Conservation (phyloP, 2,888 invertebrate species). For the Drosophila paranaensis region DNA sequence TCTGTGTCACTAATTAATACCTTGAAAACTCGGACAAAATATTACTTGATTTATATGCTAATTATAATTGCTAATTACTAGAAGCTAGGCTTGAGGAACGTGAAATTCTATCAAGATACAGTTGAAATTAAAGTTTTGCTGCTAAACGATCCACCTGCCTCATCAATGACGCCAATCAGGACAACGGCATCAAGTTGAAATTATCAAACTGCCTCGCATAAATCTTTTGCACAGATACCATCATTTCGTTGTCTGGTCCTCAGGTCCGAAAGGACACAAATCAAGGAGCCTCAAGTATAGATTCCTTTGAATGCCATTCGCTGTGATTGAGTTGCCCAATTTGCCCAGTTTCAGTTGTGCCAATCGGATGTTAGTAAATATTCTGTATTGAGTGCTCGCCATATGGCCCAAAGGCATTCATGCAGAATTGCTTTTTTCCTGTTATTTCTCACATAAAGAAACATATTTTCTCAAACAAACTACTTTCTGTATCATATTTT, state of each 20-base stretch:
- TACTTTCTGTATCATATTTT: background rate
- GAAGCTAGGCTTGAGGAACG: slow-evolving; percentile 22
- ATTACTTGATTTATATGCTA: slow-evolving; percentile 76
- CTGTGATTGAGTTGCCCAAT: slow-evolving; percentile 24
- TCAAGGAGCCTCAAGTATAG: slow-evolving; percentile 10
- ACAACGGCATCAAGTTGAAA: slow-evolving; percentile 52
- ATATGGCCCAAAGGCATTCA: slow-evolving; percentile 8
- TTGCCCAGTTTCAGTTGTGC: slow-evolving; percentile 9
- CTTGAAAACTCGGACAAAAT: slow-evolving; percentile 34
- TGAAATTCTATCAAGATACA: slow-evolving; percentile 38
- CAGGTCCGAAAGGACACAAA: background rate
- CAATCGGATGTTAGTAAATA: slow-evolving; percentile 23
- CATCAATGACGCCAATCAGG: slow-evolving; percentile 13
- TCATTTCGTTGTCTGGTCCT: slow-evolving; percentile 41
- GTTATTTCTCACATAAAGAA: no score
- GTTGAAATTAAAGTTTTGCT: slow-evolving; percentile 22
- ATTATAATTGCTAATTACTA: slow-evolving; percentile 48
- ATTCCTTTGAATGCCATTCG: background rate
- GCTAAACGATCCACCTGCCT: slow-evolving; percentile 26
- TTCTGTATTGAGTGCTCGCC: slow-evolving; percentile 10
- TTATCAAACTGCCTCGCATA: slow-evolving; percentile 54
- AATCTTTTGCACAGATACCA: slow-evolving; percentile 63
- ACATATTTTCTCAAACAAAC: background rate
- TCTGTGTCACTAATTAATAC: slow-evolving; percentile 65
- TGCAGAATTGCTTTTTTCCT: slow-evolving; percentile 13